Conservation (phyloP, 2,888 invertebrate species). For the Anticlea derivata region DNA sequence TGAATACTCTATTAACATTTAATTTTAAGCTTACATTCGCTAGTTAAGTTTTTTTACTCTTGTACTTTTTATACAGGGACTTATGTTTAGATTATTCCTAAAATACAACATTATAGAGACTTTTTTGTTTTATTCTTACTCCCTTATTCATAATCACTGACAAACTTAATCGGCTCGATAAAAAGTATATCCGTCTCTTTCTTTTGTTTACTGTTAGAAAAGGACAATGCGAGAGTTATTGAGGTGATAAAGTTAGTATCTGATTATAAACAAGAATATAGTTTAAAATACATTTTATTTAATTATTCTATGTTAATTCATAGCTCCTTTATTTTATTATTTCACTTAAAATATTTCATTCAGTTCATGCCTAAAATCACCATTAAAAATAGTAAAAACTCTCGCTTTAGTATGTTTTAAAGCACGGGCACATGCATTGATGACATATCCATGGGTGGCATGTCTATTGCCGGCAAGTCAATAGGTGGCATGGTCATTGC, state of each 20-base stretch:
- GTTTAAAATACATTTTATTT: no score
- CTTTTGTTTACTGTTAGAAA: no score
- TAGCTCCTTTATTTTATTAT: background rate
- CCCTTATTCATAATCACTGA: no score
- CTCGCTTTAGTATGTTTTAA: no score
- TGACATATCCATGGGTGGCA: slow-evolving; percentile 11
- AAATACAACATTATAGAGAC: slow-evolving; percentile 8
- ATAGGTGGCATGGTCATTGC: slow-evolving; percentile 11
- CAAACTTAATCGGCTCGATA: no score
- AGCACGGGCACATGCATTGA: slow-evolving; percentile 15
- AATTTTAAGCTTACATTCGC: slow-evolving; percentile 28
- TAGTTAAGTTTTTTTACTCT: slow-evolving; percentile 33
- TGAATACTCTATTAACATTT: slow-evolving; percentile 29
- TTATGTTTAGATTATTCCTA: slow-evolving; percentile 32
- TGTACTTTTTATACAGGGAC: slow-evolving; percentile 39
- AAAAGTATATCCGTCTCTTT: no score
- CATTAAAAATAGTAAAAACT: no score
- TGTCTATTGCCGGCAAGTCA: slow-evolving; percentile 8
- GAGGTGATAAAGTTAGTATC: no score
- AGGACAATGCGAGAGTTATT: no score
- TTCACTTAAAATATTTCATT: background rate
- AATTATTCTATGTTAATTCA: no score
- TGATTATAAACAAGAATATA: background rate
- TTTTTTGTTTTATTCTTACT: slow-evolving; percentile 5
- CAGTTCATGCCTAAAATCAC: background rate